Conservation (phyloP, 1,140 invertebrate species). For the Aradophagus sp. region DNA sequence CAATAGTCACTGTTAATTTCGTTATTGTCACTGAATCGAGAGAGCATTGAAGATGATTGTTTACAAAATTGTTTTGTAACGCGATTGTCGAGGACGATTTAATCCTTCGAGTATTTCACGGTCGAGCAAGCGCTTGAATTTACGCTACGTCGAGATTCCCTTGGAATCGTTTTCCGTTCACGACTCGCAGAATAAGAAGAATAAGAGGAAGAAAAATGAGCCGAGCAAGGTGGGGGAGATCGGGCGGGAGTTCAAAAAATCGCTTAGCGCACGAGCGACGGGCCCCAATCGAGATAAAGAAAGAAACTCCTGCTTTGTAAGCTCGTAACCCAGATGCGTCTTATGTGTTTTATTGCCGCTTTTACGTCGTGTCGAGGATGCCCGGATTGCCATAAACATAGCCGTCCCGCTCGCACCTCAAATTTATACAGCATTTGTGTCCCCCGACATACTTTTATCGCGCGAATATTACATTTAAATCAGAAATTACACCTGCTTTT, state of each 20-base stretch:
- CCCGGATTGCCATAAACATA: conserved; percentile 53
- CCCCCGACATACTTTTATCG: conserved; percentile 30
- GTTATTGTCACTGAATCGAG: too few species aligned
- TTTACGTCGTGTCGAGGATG: conserved; percentile 56
- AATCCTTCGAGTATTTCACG: conserved; percentile 43
- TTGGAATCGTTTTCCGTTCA: conserved; percentile 45
- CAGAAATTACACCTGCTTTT: conserved; percentile 35
- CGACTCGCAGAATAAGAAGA: conserved; percentile 19
- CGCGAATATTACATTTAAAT: conserved; percentile 51
- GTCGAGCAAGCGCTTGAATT: conserved; percentile 42
- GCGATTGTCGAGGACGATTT: conserved; percentile 48
- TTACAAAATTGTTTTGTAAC: conserved; percentile 42
- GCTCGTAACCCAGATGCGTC: conserved; percentile 71
- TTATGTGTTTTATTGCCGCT: conserved; percentile 70
- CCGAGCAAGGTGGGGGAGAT: conserved; percentile 13
- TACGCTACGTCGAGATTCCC: conserved; percentile 47
- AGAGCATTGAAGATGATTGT: conserved; percentile 6
- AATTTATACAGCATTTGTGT: conserved; percentile 50
- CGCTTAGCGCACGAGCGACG: conserved; percentile 36
- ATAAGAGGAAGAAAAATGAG: conserved; percentile 27
- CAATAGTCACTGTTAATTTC: too few species aligned
- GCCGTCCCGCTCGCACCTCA: conserved; percentile 11
- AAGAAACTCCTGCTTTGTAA: conserved; percentile 64
- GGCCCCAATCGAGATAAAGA: conserved; percentile 45
- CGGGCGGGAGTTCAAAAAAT: conserved; percentile 41